These are phyloP conservation scores for Phyllotreta cruciferae DNA, from an alignment of 2,888 invertebrate genomes.

Conservation along the genomic window DNA sequence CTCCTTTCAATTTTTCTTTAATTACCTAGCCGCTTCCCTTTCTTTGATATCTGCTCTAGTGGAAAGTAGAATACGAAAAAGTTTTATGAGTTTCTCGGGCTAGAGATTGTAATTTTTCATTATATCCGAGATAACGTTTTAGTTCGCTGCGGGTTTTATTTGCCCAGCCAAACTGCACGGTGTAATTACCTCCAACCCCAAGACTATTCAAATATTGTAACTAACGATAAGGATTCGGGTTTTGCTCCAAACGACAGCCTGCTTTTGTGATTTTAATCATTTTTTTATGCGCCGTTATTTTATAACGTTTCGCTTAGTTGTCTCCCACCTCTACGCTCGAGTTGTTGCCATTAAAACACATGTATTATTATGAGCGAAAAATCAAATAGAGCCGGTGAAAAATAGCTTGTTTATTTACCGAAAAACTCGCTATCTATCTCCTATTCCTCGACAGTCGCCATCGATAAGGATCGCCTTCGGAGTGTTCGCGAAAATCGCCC, in stretches of 20 bases:
- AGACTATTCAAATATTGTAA: constrained; percentile 26
- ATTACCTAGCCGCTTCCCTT: constrained; percentile 29
- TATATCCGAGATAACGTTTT: constrained; percentile 28
- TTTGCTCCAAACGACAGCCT: constrained; percentile 13
- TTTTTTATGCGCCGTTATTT: no score
- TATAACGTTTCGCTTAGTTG: no score
- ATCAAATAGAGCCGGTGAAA: constrained; percentile 44
- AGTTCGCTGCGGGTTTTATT: constrained; percentile 23
- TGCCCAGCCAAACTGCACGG: constrained; percentile 20
- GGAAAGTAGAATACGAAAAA: constrained; percentile 28
- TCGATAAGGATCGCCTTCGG: constrained; percentile 45
- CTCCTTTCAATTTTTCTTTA: constrained; percentile 27
- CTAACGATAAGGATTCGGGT: constrained; percentile 22
- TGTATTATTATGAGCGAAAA: no score
- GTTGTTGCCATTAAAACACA: no score
- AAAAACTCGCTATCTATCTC: constrained; percentile 52
- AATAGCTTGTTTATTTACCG: constrained; percentile 56
- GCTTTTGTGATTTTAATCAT: no score
- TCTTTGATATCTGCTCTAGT: constrained; percentile 27
- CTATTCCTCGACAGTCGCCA: constrained; percentile 51
- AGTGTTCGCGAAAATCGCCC: constrained; percentile 38
- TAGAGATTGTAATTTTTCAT: constrained; percentile 30
- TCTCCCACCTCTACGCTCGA: no score
- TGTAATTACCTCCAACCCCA: constrained; percentile 26
- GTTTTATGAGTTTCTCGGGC: constrained; percentile 27